phyloP scores from a whole-genome alignment of 2,113 vertebrate species.

The Cryptotis parvus region DNA sequence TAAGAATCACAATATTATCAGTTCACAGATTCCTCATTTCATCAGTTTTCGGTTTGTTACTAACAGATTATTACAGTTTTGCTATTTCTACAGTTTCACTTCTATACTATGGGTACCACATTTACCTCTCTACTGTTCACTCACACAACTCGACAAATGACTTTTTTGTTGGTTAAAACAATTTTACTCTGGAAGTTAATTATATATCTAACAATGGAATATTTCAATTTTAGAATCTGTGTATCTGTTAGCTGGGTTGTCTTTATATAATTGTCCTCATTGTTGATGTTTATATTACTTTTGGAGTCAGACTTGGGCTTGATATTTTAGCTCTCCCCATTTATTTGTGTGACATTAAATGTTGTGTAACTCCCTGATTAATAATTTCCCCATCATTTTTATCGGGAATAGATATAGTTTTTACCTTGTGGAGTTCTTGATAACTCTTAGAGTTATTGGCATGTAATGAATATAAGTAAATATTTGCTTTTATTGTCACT shows the following conservation, averaged over 20 bases:
- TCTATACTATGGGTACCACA: background rate
- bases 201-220: background rate
- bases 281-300: background rate
- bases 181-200: background rate
- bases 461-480: constrained; percentile 19
- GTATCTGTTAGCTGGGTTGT: background rate
- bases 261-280: background rate
- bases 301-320: constrained; percentile 18
- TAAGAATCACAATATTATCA: background rate
- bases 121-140: background rate
- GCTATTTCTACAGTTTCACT: constrained; percentile 31
- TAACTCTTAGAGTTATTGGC: background rate
- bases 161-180: background rate
- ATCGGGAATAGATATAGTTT: constrained; percentile 17
- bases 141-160: background rate
- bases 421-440: background rate
- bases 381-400: constrained; percentile 18
- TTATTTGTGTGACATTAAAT: background rate
- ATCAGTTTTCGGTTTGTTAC: background rate
- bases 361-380: background rate
- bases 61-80: constrained; percentile 13
- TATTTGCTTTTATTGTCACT: background rate
- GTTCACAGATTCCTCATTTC: background rate
- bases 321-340: background rate
- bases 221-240: background rate